These are phyloP conservation scores for Julus scanicus DNA, from an alignment of 2,888 invertebrate species.

Conservation along the genomic window DNA sequence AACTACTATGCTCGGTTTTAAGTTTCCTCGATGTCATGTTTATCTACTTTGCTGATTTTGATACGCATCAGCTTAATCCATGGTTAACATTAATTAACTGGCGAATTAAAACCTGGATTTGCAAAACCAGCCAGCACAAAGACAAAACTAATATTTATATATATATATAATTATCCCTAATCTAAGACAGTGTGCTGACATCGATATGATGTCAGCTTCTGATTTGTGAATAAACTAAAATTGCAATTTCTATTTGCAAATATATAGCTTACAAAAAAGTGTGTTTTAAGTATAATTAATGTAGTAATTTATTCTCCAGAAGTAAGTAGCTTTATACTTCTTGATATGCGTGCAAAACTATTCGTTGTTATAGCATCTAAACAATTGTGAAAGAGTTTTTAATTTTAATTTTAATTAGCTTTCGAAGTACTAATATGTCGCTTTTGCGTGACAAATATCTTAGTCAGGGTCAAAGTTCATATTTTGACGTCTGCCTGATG, in stretches of 20 bases:
- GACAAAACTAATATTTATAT: not conserved
- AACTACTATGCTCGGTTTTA: too few relatives aligned
- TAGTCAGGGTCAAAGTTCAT: not conserved
- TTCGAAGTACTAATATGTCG: not conserved
- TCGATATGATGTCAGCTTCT: slow-evolving; percentile 5
- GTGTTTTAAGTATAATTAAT: slow-evolving; percentile 33
- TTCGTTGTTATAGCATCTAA: slow-evolving; percentile 22
- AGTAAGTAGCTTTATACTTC: slow-evolving; percentile 33
- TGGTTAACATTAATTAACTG: not conserved
- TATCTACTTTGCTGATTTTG: too few relatives aligned
- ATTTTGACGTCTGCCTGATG: not conserved
- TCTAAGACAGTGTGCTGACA: slow-evolving; percentile 12
- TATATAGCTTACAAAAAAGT: not conserved
- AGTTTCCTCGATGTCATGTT: too few relatives aligned
- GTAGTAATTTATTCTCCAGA: slow-evolving; percentile 33
- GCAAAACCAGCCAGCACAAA: not conserved
- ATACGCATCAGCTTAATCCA: too few relatives aligned
- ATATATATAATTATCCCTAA: slow-evolving; percentile 2
- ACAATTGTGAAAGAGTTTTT: slow-evolving; percentile 24
- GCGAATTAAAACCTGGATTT: not conserved
- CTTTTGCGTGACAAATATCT: slow-evolving; percentile 16
- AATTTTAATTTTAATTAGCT: not conserved
- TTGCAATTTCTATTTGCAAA: slow-evolving; percentile 28
- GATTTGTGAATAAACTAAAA: slow-evolving; percentile 16
- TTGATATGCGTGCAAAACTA: slow-evolving; percentile 1